phyloP scores from a whole-genome alignment of 2,888 invertebrate species.

The Dermolepida albohirtum region DNA sequence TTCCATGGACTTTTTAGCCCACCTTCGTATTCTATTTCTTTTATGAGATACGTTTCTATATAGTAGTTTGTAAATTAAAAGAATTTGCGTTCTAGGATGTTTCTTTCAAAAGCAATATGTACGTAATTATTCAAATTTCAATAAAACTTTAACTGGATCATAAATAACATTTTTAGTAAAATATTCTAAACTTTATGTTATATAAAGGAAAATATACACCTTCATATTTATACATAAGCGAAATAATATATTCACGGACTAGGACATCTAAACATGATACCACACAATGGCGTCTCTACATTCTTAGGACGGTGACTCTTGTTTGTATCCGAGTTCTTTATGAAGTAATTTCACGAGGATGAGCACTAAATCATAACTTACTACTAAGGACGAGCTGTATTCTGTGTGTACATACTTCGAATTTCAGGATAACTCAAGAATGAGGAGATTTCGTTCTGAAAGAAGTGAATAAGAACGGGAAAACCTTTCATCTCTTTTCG shows the following conservation, averaged over 20 bases:
- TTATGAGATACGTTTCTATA: too few relatives aligned
- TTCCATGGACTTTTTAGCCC: too few relatives aligned
- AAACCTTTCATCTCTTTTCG: constrained; percentile 7
- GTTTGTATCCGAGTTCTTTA: constrained; percentile 23
- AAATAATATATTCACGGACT: background rate
- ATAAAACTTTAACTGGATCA: too few relatives aligned
- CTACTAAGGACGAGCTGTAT: constrained; percentile 22
- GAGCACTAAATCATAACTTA: constrained; percentile 36
- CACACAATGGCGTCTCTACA: constrained; percentile 9
- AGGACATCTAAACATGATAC: constrained; percentile 1
- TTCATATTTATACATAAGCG: too few relatives aligned
- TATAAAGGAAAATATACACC: too few relatives aligned
- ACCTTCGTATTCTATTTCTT: too few relatives aligned
- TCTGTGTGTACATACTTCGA: constrained; percentile 18
- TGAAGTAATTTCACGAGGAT: constrained; percentile 24
- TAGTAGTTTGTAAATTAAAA: too few relatives aligned
- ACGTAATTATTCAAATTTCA: too few relatives aligned
- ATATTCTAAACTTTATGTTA: too few relatives aligned
- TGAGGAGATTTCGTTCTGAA: constrained; percentile 10
- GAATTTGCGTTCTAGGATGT: too few relatives aligned
- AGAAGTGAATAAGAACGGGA: constrained; percentile 10
- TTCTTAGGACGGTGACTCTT: constrained; percentile 4
- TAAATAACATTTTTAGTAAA: too few relatives aligned
- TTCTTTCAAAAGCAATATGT: too few relatives aligned
- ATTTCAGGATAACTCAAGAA: constrained; percentile 12